Conservation (phyloP, 2,113 vertebrate genomes). For the Indicator indicator region DNA sequence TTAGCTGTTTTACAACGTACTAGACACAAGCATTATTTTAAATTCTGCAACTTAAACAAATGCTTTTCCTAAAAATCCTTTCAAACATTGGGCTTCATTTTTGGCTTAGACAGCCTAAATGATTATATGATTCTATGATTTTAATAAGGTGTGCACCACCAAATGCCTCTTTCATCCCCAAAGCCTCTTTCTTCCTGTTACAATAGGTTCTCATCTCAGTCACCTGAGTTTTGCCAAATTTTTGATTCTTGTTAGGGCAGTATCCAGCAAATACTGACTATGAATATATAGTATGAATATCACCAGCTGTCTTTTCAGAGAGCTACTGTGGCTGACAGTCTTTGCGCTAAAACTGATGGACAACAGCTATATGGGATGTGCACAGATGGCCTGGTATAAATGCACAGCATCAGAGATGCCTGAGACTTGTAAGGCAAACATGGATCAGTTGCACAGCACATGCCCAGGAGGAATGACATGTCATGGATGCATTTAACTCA, state of each 20-base stretch:
- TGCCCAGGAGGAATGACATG: background rate
- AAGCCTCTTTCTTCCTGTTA: background rate
- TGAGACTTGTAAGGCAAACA: background rate
- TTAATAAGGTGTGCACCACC: background rate
- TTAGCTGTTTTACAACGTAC: background rate
- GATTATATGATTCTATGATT: too few relatives aligned
- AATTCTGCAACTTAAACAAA: background rate
- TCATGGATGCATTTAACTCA: background rate
- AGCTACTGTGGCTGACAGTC: background rate
- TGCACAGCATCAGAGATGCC: background rate
- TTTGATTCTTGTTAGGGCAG: background rate
- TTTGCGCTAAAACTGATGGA: background rate
- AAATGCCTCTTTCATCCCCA: background rate
- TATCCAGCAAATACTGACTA: background rate
- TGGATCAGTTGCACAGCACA: background rate
- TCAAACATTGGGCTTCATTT: background rate
- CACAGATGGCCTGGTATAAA: background rate
- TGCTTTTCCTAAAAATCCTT: background rate
- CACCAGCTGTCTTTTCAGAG: background rate
- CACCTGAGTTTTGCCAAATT: background rate
- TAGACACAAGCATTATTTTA: background rate
- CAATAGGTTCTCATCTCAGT: background rate
- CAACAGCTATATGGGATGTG: background rate
- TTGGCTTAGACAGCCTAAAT: background rate
- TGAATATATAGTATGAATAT: background rate